Base-by-base conservation (phyloP, 2,113 vertebrate genomes). In the Oncorhynchus mykiss region DNA sequence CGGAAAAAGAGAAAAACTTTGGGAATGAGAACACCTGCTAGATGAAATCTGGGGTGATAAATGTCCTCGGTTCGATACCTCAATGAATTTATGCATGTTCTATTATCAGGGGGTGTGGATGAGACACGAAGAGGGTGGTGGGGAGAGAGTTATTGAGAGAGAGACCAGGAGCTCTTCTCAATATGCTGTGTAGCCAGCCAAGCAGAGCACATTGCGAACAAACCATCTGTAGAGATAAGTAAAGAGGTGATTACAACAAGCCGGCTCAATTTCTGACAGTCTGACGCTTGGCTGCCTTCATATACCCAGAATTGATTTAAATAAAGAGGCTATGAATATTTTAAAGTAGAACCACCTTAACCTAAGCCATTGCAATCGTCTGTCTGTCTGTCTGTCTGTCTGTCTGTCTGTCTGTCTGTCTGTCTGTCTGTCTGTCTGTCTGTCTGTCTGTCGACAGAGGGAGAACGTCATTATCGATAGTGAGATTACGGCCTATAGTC, bases 261-360 rank as follows among this genome's bases (percentile, higher is more conserved):
- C 83, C 80, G 34, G 87, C 89, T 90, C 90, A 80, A 87, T 91
- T 88, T 91, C 91, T 89, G 87, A 91, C 90, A 88, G 91, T 85
- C 85, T 54, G 82, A 88, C 84, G 89, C 91, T 84, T 71, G 86
- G 81, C 85, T 89, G 86, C 82, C 67, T 88, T 83, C 81, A 78
- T 72, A 85, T 79, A 87, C 87, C 14, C 74, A 4, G 87, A 90
- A 90, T 88, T 91, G 89, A 92, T 93, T 93, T 91, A 91, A 91
- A 93, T 91, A 88, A 92, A 93, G 90, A 89, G 89, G 88, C 91
- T 91, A 92, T 93, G 90, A 93, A 92, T 92, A 92, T 91, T 93
- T 92, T 91, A 92, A 73, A 74, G 81, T 34, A 67, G 78, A 84
- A 72, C 31, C 80, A 80, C 78, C 81, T 83, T 88, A 84, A 90